phyloP scores from a whole-genome alignment of 2,797 vertebrate species.

The Danionella dracula region DNA sequence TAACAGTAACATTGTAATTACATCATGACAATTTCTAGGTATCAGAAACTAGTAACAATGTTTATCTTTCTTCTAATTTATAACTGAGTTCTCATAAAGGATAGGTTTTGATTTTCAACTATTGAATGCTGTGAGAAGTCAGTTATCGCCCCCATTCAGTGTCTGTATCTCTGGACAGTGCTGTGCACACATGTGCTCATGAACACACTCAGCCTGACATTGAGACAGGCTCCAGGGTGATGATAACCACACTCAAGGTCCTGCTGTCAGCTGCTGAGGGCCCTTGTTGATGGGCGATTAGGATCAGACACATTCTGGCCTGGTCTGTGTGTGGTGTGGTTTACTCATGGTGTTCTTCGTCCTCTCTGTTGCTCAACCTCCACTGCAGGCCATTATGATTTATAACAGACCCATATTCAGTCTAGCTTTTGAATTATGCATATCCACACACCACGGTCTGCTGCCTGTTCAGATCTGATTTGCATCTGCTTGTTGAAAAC shows the following conservation, averaged over 20 bases:
- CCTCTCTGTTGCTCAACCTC: conserved; percentile 15
- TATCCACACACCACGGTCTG: not conserved
- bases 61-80: too few relatives aligned
- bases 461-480: not conserved
- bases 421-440: conserved; percentile 22
- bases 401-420: conserved; percentile 11
- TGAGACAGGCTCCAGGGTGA: conserved; percentile 27
- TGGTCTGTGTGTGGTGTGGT: not conserved
- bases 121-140: conserved; percentile 20
- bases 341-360: not conserved
- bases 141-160: conserved; percentile 29
- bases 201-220: conserved; percentile 11
- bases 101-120: too few relatives aligned
- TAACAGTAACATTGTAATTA: too few relatives aligned
- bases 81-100: too few relatives aligned
- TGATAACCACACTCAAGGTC: conserved; percentile 38
- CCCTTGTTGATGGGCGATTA: conserved; percentile 35
- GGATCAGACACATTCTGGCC: conserved; percentile 29
- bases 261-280: conserved; percentile 31
- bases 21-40: too few relatives aligned
- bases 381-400: conserved; percentile 5
- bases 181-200: not conserved
- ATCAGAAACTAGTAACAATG: too few relatives aligned
- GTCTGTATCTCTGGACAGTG: conserved; percentile 17
- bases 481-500: conserved; percentile 16